Evolutionary conservation across 2,113 vertebrate genomes (phyloP), one percentile per base, ranked within the genome.

Genomic region (Numenius arquata): DNA sequence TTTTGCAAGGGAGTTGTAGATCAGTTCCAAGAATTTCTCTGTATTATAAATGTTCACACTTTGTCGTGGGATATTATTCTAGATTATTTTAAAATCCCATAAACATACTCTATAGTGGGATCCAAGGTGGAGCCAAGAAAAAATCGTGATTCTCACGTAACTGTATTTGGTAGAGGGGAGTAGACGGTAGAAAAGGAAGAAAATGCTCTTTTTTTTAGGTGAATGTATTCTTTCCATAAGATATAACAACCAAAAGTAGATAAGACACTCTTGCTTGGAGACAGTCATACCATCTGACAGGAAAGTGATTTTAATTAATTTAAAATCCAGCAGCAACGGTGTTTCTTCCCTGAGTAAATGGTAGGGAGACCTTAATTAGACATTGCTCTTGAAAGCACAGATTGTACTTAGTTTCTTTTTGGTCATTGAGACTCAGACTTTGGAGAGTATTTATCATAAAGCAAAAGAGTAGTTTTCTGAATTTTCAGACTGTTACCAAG

Each of bases 301-400:
- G 68, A 66, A 95, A 84, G 80, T 80, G 38, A 80, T 83, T 93
- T 88, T 92, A 84, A 83, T 86, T n/a, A 70, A 83, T 76, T 84
- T 84, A 71, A 94, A 87, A 89, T 90, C 84, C 45, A 84, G 56
- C 62, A 92, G 79, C 79, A 93, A 62, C 65, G 88, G 19, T 95
- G 70, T 93, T 93, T 90, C 58, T 92, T 90, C 19, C 41, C 52
- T 58, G 50, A 74, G 32, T 77, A 92, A 74, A n/a, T 90, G 55
- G n/a, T 80, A 73, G 26, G 56, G 74, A 80, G 59, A 63, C 75
- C 41, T 92, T 94, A 96, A 92, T 90, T 95, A 71, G 72, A 41
- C 36, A 11, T 38, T 62, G 58, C 29, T 92, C 30, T 80, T 93
- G 50, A 93, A 93, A 84, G 88, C 55, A 74, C 79, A 86, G 68